Evolutionary conservation across 2,797 vertebrate species (phyloP), one percentile per base, ranked within the genome.

Genomic region (Malacoctenus gilli): DNA sequence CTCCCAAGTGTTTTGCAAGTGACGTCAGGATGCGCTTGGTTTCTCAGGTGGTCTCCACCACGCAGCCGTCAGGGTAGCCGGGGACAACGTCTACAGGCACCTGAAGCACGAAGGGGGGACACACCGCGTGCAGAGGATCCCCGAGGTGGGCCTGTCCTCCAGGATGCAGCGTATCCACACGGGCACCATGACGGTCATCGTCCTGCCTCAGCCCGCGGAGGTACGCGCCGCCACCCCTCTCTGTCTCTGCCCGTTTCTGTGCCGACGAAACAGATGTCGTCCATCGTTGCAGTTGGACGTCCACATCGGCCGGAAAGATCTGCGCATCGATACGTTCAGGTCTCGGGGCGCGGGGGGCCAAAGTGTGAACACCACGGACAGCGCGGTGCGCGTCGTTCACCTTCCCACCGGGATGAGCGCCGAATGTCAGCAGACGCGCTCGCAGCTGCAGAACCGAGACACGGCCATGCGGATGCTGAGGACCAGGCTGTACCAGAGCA

Each of bases 91-190:
- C 49, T 96, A 95, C 77, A 89, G 87, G 80, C 85, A 91, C 58
- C 86, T 98, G 83, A 96, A 95, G 64, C 93, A 93, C 4, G 96
- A 98, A 81, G 95, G 94, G 54, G 96, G 97, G 5, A 95, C 93
- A 3, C 97, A 99, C 48, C 80, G 96, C 43, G 96, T 99, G 12
- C 96, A 98, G 71, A 89, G 95, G 46, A 98, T 99, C 83, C 97
- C 97, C 0, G 93, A 97, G 83, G 92, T 91, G 0, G 97, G 96
- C 37, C 80, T 98, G 2, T 99, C 97, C 0, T 95, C 96, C 3
- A 90, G 96, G 87, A 98, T 98, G 97, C 95, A 99, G 75, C 91
- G 95, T 0, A 97, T 99, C 77, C 96, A 99, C 89, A 98, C 96
- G 0, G 96, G 97, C 50, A 98, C 97, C n/a, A 95, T 95, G 93